These are phyloP conservation scores for Heliconius ismenius DNA, from an alignment of 2,888 invertebrate genomes.

Conservation along the genomic window DNA sequence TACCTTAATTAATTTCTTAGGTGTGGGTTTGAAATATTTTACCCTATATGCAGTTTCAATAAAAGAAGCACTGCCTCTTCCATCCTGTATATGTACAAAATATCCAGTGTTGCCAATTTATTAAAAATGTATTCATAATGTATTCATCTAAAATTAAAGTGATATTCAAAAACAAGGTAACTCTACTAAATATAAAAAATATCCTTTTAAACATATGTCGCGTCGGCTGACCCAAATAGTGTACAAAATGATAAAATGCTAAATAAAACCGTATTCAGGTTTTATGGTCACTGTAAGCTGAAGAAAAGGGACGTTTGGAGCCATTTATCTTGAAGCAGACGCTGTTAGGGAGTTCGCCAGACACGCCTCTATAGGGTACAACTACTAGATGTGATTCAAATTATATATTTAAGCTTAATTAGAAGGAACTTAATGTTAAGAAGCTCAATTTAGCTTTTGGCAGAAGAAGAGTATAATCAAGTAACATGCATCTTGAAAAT, in stretches of 20 bases:
- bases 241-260: slow-evolving; percentile 39
- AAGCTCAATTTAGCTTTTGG: neutral
- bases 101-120: no score
- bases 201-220: neutral
- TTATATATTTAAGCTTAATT: neutral
- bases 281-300: slow-evolving; percentile 60
- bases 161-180: no score
- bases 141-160: no score
- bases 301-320: slow-evolving; percentile 51
- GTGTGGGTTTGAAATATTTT: no score
- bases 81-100: no score
- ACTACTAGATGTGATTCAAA: slow-evolving; percentile 28
- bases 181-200: neutral
- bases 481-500: no score
- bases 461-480: no score
- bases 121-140: no score
- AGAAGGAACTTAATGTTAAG: neutral
- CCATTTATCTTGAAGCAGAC: slow-evolving; percentile 63
- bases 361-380: slow-evolving; percentile 38
- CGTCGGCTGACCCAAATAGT: slow-evolving; percentile 35
- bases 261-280: slow-evolving; percentile 63
- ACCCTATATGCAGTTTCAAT: no score
- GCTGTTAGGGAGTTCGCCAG: slow-evolving; percentile 48
- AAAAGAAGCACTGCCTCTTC: no score
- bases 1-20: no score